Conservation (phyloP, 2,888 invertebrate species). For the Drosophila ezoana region DNA sequence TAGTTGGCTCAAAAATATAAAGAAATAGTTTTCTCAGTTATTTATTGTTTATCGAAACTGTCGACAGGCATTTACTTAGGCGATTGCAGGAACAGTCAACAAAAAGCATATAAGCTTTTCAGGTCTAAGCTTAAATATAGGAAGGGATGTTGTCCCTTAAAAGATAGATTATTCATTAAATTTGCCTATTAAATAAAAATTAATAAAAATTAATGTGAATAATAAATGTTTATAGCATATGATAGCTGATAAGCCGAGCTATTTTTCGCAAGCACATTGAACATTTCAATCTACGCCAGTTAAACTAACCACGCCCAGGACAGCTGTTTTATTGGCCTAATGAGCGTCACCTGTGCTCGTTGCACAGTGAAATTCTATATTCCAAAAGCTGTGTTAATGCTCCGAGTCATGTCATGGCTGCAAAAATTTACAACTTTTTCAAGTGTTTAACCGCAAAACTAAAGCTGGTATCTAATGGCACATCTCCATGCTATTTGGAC, state of each 20-base stretch:
- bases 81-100: not conserved
- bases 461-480: slow-evolving; percentile 71
- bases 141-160: too few species aligned
- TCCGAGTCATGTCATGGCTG: slow-evolving; percentile 28
- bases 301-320: slow-evolving; percentile 29
- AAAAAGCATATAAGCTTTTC: not conserved
- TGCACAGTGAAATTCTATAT: slow-evolving; percentile 7
- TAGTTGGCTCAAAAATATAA: slow-evolving; percentile 7
- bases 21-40: not conserved
- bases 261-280: not conserved
- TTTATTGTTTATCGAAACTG: slow-evolving; percentile 2
- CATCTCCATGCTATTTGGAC: slow-evolving; percentile 64
- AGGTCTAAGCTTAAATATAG: too few species aligned
- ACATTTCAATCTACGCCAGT: slow-evolving; percentile 45
- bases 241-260: not conserved
- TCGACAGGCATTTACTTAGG: not conserved
- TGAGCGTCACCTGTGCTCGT: slow-evolving; percentile 56
- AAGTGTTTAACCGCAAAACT: slow-evolving; percentile 59
- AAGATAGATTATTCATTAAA: too few species aligned
- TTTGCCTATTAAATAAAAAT: too few species aligned
- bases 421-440: slow-evolving; percentile 53
- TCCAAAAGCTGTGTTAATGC: slow-evolving; percentile 23
- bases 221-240: too few species aligned
- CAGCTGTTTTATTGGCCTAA: slow-evolving; percentile 51
- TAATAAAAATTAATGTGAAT: too few species aligned